Conservation (phyloP, 2,888 invertebrate species). For the Marasmarcha lunaedactyla region DNA sequence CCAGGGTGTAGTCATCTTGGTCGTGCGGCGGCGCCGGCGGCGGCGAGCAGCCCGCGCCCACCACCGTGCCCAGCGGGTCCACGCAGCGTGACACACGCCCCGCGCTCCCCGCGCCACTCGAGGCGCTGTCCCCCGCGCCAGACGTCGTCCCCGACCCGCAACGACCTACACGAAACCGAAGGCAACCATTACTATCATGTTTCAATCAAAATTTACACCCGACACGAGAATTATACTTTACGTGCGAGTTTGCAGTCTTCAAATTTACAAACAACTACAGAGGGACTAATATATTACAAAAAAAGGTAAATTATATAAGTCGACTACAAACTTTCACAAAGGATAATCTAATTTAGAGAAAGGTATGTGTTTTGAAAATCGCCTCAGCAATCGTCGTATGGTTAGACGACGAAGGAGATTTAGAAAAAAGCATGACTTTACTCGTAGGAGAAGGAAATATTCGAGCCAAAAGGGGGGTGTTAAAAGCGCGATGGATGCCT, state of each 20-base stretch:
- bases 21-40: slow-evolving; percentile 35
- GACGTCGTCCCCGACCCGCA: slow-evolving; percentile 26
- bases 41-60: slow-evolving; percentile 55
- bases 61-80: slow-evolving; percentile 82
- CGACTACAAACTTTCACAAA: not conserved
- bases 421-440: slow-evolving; percentile 26
- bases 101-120: slow-evolving; percentile 62
- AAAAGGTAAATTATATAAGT: no score
- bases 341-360: no score
- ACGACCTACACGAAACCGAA: slow-evolving; percentile 86
- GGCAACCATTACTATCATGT: slow-evolving; percentile 72
- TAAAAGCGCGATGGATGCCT: slow-evolving; percentile 47
- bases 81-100: slow-evolving; percentile 75
- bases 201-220: slow-evolving; percentile 15
- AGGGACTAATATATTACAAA: no score
- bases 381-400: slow-evolving; percentile 3
- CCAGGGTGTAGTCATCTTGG: slow-evolving; percentile 39
- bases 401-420: slow-evolving; percentile 17
- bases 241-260: slow-evolving; percentile 3
- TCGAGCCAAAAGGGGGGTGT: slow-evolving; percentile 21
- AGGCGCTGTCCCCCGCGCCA: slow-evolving; percentile 45
- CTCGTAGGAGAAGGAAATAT: not conserved
- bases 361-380: no score
- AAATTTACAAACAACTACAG: no score
- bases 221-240: not conserved